phyloP scores from a whole-genome alignment of 2,797 vertebrate species.

The Anisognathus igniventris region DNA sequence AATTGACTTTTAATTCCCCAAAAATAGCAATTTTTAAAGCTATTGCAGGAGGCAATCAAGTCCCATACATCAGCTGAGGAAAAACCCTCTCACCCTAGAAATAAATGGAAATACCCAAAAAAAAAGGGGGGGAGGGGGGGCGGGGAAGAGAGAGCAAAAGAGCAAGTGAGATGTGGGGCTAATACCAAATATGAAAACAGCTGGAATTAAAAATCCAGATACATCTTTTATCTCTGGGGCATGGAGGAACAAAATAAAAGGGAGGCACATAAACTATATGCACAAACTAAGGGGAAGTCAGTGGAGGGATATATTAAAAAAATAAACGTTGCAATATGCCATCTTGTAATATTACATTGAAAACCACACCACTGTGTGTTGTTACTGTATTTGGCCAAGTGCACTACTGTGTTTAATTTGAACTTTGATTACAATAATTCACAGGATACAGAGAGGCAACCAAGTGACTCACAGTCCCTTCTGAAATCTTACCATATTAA shows the following conservation, averaged over 20 bases:
- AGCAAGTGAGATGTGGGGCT: neutral
- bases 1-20: neutral
- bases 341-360: neutral
- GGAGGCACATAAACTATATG: neutral
- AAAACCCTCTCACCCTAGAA: neutral
- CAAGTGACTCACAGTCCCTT: neutral
- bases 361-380: neutral
- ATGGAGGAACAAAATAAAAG: neutral
- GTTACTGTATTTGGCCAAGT: neutral
- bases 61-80: neutral
- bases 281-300: neutral
- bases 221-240: neutral
- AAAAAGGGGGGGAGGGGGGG: accelerated
- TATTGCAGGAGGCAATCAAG: neutral
- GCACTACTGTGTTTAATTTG: neutral
- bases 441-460: neutral
- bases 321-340: neutral
- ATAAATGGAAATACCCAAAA: neutral
- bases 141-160: neutral
- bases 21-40: neutral
- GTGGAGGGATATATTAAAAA: neutral
- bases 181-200: neutral
- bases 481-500: neutral
- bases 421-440: neutral
- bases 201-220: neutral